Base-by-base conservation (phyloP, 2,113 vertebrate genomes). In the Mirza zaza region DNA sequence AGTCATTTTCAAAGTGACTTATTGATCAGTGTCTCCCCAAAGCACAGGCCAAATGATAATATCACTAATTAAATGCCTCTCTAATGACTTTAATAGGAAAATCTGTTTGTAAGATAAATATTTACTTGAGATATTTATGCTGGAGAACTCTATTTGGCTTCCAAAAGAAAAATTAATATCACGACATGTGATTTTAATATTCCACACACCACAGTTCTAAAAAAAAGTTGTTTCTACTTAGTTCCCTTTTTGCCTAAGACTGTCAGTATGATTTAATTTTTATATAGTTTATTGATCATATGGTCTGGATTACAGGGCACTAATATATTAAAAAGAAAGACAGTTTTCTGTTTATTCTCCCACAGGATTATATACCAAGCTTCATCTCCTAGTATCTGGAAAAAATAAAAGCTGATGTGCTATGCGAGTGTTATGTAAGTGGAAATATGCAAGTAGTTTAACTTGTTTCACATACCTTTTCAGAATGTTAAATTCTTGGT, bases 181-280 rank as follows among this genome's bases (percentile, higher is more conserved):
- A 83, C 94, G 84, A 96, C 97, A 98, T 98, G 96, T 98, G 98
- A 98, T 98, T 98, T 98, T 98, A 98, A 98, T 98, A 97, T 98
- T 98, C 98, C 90, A 97, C 90, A 98, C 97, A 98, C 96, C 97
- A 97, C 96, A 94, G 94, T 90, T 97, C 98, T 98, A 96, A 98
- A 98, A 98, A 97, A 96, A 98, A 87, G 96, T 95, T 97, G 95
- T 98, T 98, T 98, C 98, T 98, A 94, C 97, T 98, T 98, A 97
- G 92, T 97, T 95, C 61, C 91, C 88, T 39, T 97, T 98, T 98
- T 98, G 98, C 97, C 70, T 95, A 97, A 97, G 97, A 96, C 95
- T 98, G 98, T 98, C 98, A 98, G 97, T 98, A 97, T 98, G 96
- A 94, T 98, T 98, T 98, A 98, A 98, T 98, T 98, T 98, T 98